Conservation (phyloP, 2,888 invertebrate species). For the Pegoplata infirma region DNA sequence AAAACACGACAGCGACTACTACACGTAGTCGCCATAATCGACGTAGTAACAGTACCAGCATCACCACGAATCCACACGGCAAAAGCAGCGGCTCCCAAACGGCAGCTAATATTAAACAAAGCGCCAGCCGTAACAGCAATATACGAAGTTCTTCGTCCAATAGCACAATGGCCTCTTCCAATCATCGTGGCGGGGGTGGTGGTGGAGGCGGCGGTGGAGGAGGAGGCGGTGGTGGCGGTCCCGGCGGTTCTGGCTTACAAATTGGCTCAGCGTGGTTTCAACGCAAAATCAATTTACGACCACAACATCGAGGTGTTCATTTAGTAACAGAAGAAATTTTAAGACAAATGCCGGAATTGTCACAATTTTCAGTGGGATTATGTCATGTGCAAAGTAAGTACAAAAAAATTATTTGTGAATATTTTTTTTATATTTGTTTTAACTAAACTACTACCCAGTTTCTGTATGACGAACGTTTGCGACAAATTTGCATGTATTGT, state of each 20-base stretch:
- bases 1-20: slow-evolving; percentile 45
- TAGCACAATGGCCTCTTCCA: slow-evolving; percentile 79
- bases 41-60: slow-evolving; percentile 64
- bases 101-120: slow-evolving; percentile 73
- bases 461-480: too few relatives aligned
- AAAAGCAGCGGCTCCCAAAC: slow-evolving; percentile 67
- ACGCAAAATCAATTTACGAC: slow-evolving; percentile 96
- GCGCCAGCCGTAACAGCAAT: slow-evolving; percentile 77
- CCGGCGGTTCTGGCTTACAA: slow-evolving; percentile 86
- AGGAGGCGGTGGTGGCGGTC: slow-evolving; percentile 69
- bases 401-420: too few relatives aligned
- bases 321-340: slow-evolving; percentile 97
- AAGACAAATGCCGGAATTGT: slow-evolving; percentile 95
- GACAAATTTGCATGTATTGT: too few relatives aligned
- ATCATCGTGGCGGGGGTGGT: slow-evolving; percentile 76
- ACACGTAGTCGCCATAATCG: slow-evolving; percentile 63
- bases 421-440: too few relatives aligned
- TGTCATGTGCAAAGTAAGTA: slow-evolving; percentile 98
- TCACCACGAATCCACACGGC: slow-evolving; percentile 66
- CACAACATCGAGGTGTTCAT: slow-evolving; percentile 97
- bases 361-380: slow-evolving; percentile 95
- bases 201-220: slow-evolving; percentile 62
- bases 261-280: slow-evolving; percentile 99
- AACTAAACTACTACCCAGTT: too few relatives aligned
- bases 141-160: slow-evolving; percentile 78